Base-by-base conservation (phyloP, 2,888 invertebrate genomes). In the Emmelina monodactyla region DNA sequence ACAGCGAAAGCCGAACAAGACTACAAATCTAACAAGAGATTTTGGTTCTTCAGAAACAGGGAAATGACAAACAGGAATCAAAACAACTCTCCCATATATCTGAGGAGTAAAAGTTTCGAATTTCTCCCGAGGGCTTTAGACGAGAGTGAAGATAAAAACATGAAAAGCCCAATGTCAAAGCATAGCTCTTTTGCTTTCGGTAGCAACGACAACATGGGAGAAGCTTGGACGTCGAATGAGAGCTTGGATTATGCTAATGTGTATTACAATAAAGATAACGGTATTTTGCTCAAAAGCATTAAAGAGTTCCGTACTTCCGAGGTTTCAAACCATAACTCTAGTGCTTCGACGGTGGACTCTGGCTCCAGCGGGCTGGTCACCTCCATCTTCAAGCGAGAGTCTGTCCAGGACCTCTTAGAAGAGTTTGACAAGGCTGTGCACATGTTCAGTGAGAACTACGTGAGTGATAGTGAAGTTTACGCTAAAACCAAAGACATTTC, bases 81-180 rank as follows among this genome's bases (percentile, higher is more conserved):
- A 7, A 48, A 53, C 9, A 52, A 28, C 7, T 31, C 52, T 12
- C 67, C 72, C 1, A 50, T 61, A 11, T 78, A 76, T 39, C 61
- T 56, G 41, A 53, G 79, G 22, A 80, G 79, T 42, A 79, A 79
- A 38, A 80, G 79, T 46, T 80, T 78, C 32, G 79, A 79, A 43
- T 79, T 76, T 36, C 50, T 79, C 1, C 79, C 79, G 0, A 58
- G 59, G 55, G 69, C 75, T 0, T 46, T 62, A 28, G 59, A 62
- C 32, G 70, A 72, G 36, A 60, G 64, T 3, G 55, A 55, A 1
- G 54, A 55, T 19, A 49, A 50, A 6, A 32, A 47, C 2, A 33
- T 40, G n/a, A 53, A 47, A 10, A 42, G 37, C 2, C 45, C 42
- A 13, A 42, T 47, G 11, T 46, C 41, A 7, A 16, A 56, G 4